Evolutionary conservation across 2,113 vertebrate genomes (phyloP).

Genomic region (Lichenostomus cassidix): DNA sequence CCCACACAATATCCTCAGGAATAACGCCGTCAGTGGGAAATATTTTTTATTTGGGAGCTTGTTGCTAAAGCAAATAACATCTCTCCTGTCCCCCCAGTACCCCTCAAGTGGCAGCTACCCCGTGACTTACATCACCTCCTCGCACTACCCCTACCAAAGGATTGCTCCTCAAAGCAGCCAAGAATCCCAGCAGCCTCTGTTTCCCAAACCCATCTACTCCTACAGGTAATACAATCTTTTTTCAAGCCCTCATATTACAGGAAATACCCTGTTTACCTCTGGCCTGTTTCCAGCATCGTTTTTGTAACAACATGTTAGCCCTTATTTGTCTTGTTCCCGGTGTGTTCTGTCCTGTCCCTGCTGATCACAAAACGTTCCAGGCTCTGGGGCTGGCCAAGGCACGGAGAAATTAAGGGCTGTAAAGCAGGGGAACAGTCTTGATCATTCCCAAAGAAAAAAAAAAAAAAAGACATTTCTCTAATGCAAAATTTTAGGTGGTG

Average conservation of each 20-base stretch:
- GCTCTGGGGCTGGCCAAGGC: background rate
- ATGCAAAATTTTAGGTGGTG: background rate
- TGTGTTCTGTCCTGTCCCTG: background rate
- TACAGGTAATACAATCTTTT: constrained; percentile 84
- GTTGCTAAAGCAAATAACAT: background rate
- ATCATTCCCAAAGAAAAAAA: background rate
- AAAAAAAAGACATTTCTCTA: background rate
- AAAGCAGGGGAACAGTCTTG: background rate
- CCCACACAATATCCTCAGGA: background rate
- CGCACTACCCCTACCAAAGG: constrained; percentile 84
- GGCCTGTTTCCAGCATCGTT: background rate
- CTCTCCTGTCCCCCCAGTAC: constrained; percentile 71
- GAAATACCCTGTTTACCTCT: background rate
- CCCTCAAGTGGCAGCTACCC: constrained; percentile 75
- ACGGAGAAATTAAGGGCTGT: background rate
- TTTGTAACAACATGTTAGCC: background rate
- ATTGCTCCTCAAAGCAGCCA: constrained; percentile 76
- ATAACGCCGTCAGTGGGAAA: background rate
- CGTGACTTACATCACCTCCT: constrained; percentile 71
- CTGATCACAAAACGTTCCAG: background rate
- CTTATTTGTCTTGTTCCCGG: background rate
- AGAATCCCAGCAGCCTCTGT: constrained; percentile 80
- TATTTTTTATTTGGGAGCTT: background rate
- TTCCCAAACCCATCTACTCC: constrained; percentile 97
- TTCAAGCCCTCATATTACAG: background rate